Base-by-base conservation (phyloP, 2,797 vertebrate genomes). In the Rhabdomys pumilio region DNA sequence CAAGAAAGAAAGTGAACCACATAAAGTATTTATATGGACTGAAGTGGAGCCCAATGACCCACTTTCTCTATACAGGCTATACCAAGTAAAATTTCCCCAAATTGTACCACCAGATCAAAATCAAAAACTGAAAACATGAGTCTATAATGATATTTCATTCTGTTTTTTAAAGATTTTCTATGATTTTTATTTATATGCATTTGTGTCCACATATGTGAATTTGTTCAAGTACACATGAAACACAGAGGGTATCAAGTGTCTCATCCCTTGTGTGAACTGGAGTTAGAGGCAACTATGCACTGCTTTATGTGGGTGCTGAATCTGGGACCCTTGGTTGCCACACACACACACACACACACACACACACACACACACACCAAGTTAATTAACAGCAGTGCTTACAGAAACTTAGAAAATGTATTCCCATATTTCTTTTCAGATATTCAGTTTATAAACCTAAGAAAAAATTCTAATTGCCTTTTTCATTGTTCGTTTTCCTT, bases 111-210 rank as follows among this genome's bases (percentile, higher is more conserved):
- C 38, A 57, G 34, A 41, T 73, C 38, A 41, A 41, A 73, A 24
- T 20, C 34, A 44, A 26, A 11, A 22, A 26, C 41, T 26, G 20
- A 73, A 73, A 73, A 73, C 41, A 75, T 26, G 73, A 75, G 73
- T 44, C 38, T 93, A 26, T 69, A 61, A 76, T 57, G 57, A 97
- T 85, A 92, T 90, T 85, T 93, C 6, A 50, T 34, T 34, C 13
- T 88, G 17, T 80, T 22, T 12, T 59, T 84, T 47, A 80, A 26
- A 24, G 38, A 11, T 41, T 44, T 75, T 75, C 44, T 26, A 75
- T 26, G 38, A 24, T 79, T 38, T 17, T 65, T 55, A 81, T 63
- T 84, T 87, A 90, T 89, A 44, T 44, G 22, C 11, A 73, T 73
- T 38, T 41, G 3, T 73, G 38, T 41, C 20, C 31, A 38, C 19